Evolutionary conservation across 2,888 invertebrate genomes (phyloP), one percentile per base, ranked within the genome.

Genomic region (Gnatocerus cornutus): DNA sequence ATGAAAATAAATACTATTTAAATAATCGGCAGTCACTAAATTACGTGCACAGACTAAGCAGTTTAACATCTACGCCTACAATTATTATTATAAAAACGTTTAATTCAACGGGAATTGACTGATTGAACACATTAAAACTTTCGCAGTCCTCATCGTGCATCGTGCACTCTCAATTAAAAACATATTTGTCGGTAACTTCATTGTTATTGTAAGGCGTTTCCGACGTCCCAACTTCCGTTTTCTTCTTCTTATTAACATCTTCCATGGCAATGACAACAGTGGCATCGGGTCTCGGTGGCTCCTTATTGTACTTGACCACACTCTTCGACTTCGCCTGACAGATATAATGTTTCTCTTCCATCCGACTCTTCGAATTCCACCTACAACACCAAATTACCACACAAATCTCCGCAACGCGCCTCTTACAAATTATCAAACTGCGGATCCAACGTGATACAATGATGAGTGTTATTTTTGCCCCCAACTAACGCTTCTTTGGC

Each of bases 391-490:
- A n/a, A n/a, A n/a, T n/a, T n/a, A n/a, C n/a, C n/a, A n/a, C n/a
- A n/a, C n/a, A n/a, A n/a, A n/a, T n/a, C n/a, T n/a, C 21, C 21
- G 4, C 21, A 4, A 21, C 21, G 21, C 12, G 8, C 13, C 13
- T 71, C 77, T 77, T 74, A 80, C 81, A 71, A 71, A 53, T 80
- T 77, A 37, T 76, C 70, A 21, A 73, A 68, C 13, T 67, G 65
- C 6, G 93, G 93, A 83, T 92, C 90, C 88, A 93, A 90, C 62
- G 91, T 90, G 73, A 92, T 90, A 84, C 69, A 66, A 13, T 68
- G 58, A 9, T 62, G 48, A 4, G 61, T 53, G 9, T 65, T 41
- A 10, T 65, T 61, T 10, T 48, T 45, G 8, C 6, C 2, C 5
- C 13, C 45, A 4, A 48, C 37, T 10, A 30, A n/a, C 1, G 67